Evolutionary conservation across 2,113 vertebrate species (phyloP).

Genomic region (Clarias magur): DNA sequence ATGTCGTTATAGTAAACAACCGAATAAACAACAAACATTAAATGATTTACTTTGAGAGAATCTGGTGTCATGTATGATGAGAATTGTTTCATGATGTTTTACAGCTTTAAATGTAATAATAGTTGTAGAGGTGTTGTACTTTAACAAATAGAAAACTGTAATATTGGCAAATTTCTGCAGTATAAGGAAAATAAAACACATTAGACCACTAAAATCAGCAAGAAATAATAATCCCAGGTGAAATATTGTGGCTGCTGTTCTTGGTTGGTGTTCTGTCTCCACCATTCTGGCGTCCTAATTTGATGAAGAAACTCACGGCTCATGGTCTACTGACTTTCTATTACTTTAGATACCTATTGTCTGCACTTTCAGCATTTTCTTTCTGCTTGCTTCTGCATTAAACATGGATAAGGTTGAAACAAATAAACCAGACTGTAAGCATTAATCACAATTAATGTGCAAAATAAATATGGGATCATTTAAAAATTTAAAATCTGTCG

Average conservation of each 20-base stretch:
- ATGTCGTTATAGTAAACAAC: not conserved
- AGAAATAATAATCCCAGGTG: not conserved
- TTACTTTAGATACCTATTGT: no score
- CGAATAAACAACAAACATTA: not conserved
- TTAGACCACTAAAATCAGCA: not conserved
- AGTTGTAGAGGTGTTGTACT: not conserved
- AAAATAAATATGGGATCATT: not conserved
- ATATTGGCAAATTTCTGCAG: not conserved
- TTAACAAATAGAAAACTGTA: not conserved
- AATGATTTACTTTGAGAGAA: not conserved
- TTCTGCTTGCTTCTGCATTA: not conserved
- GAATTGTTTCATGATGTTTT: not conserved
- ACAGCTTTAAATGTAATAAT: not conserved
- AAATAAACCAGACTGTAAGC: not conserved
- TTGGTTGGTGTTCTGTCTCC: not conserved
- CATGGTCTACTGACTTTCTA: not conserved
- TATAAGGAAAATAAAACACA: not conserved
- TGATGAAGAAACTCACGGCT: not conserved
- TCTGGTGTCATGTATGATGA: not conserved
- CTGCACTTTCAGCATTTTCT: not conserved
- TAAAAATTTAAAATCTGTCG: not conserved
- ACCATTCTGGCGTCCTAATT: not conserved
- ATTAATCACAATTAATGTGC: not conserved
- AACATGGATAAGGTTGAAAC: not conserved
- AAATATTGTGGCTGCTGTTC: not conserved